A percentile compares a stretch with the other conserved stretches of the same genome.
Evolutionary conservation across 1,140 invertebrate species (phyloP).

Genomic region (Pteromalus puparum): DNA sequence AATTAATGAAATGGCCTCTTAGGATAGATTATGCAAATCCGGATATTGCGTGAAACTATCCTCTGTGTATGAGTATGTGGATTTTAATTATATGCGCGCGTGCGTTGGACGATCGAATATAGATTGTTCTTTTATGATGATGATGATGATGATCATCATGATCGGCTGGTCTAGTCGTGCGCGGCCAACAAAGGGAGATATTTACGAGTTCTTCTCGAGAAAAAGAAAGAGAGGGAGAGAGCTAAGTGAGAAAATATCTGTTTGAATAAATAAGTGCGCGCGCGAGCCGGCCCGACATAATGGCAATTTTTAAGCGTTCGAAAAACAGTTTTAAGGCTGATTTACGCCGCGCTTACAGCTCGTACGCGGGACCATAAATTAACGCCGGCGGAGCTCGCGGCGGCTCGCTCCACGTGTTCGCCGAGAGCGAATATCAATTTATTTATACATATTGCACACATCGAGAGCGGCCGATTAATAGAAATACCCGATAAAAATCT

Average conservation of each 20-base stretch:
- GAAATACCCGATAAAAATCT: conserved; percentile 39
- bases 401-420: neutral
- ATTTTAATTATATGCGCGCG: conserved; percentile 39
- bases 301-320: conserved; percentile 15
- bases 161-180: neutral
- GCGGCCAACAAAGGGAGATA: conserved; percentile 13
- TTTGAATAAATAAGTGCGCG: conserved; percentile 14
- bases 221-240: neutral
- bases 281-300: neutral
- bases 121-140: conserved; percentile 47
- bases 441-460: neutral
- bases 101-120: conserved; percentile 19
- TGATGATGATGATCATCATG: neutral
- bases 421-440: conserved; percentile 25
- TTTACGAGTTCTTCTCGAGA: conserved; percentile 4
- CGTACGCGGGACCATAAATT: conserved; percentile 13
- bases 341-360: conserved; percentile 12
- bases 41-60: conserved; percentile 16
- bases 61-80: no score
- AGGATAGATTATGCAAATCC: conserved; percentile 45
- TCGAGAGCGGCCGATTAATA: conserved; percentile 28
- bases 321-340: conserved; percentile 21
- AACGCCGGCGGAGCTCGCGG: neutral
- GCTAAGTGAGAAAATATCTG: conserved; percentile 26
- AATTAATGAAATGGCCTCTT: conserved; percentile 48